Percentiles rank a stretch among this genome's conserved stretches.
Evolutionary conservation across 2,888 invertebrate species (phyloP).

Genomic region (Hemithea aestivaria): DNA sequence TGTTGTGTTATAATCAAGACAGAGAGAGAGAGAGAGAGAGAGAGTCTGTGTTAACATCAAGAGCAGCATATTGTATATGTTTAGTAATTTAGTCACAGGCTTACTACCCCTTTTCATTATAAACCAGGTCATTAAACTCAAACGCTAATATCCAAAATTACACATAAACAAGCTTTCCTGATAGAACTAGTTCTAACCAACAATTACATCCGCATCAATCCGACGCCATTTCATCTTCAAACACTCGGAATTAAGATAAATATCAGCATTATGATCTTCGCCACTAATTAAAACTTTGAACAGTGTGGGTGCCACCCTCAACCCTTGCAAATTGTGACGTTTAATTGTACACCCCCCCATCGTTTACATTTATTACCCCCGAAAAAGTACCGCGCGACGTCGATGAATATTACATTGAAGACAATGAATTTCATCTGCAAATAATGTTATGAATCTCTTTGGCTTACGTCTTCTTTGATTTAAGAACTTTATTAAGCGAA

Average conservation of each 20-base stretch:
- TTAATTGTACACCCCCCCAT: conserved; percentile 51
- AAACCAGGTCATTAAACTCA: neutral
- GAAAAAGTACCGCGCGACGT: conserved; percentile 41
- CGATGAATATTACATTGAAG: conserved; percentile 36
- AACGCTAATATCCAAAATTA: conserved; percentile 1
- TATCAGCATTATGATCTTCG: conserved; percentile 45
- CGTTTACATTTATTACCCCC: conserved; percentile 60
- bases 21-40: too few species aligned
- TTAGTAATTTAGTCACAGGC: too few species aligned
- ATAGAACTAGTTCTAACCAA: conserved; percentile 13
- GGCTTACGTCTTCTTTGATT: neutral
- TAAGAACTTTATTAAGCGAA: too few species aligned
- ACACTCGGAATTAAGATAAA: conserved; percentile 32
- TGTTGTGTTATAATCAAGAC: too few species aligned
- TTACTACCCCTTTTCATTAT: too few species aligned
- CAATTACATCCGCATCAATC: conserved; percentile 16
- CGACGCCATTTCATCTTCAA: conserved; percentile 20
- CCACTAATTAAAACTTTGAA: conserved; percentile 56
- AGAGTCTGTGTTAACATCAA: too few species aligned
- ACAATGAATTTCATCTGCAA: conserved; percentile 28
- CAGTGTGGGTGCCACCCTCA: conserved; percentile 41
- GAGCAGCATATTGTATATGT: too few species aligned
- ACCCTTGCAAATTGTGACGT: conserved; percentile 49
- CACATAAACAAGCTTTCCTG: conserved; percentile 2
- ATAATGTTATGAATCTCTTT: conserved; percentile 18